These are phyloP conservation scores for Asarcornis scutulata DNA, from an alignment of 2,113 vertebrate genomes.

Conservation along the genomic window DNA sequence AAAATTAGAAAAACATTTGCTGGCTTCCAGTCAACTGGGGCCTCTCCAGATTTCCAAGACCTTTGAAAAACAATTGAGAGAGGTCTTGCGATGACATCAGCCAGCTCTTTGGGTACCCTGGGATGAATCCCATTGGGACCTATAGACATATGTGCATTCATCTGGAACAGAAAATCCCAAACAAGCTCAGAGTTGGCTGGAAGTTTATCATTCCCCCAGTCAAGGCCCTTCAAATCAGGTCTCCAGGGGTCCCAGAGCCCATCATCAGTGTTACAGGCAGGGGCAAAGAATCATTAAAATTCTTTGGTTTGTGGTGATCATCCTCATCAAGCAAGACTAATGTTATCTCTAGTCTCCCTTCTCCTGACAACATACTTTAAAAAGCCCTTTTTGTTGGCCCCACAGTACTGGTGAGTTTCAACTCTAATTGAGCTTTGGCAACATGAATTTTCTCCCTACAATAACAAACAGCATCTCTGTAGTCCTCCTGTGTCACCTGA, in stretches of 20 bases:
- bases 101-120: background rate
- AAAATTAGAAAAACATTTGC: background rate
- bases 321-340: background rate
- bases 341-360: background rate
- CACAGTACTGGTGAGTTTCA: background rate
- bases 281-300: background rate
- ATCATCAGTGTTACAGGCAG: background rate
- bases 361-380: background rate
- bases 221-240: background rate
- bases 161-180: background rate
- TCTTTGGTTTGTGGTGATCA: background rate
- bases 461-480: background rate
- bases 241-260: background rate
- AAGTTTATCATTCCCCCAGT: background rate
- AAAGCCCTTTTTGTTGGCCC: background rate
- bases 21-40: background rate
- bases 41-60: background rate
- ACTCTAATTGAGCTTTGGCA: background rate
- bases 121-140: background rate
- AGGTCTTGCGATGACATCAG: background rate
- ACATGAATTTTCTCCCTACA: background rate
- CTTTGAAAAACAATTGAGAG: background rate
- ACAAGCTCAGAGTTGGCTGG: background rate
- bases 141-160: background rate
- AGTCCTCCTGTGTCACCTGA: background rate